Evolutionary conservation across 2,888 invertebrate species (phyloP).

Genomic region (Acheta domesticus): DNA sequence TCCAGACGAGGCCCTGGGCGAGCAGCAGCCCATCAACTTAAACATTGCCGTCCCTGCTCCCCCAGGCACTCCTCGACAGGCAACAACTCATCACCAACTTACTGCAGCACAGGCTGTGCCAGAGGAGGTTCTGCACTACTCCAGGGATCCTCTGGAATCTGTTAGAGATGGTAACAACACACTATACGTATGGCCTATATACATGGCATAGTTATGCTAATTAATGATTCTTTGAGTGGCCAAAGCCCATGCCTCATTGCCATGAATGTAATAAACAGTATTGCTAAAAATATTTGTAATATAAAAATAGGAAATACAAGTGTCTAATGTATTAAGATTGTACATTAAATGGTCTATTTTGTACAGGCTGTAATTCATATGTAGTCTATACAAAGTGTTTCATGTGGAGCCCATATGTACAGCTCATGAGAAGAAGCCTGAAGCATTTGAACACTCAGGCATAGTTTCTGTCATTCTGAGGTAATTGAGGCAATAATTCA

Average conservation of each 20-base stretch:
- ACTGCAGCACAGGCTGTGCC: slow-evolving; percentile 39
- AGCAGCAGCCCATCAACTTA: slow-evolving; percentile 39
- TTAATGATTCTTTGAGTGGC: slow-evolving; percentile 19
- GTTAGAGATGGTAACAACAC: slow-evolving; percentile 47
- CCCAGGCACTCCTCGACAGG: slow-evolving; percentile 27
- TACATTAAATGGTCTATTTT: slow-evolving; percentile 11
- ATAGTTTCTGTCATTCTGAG: no score
- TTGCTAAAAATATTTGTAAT: slow-evolving; percentile 18
- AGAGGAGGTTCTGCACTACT: slow-evolving; percentile 38
- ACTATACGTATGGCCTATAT: slow-evolving; percentile 48
- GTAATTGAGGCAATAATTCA: no score
- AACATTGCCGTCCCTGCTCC: slow-evolving; percentile 38
- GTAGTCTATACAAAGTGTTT: not conserved
- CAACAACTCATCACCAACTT: slow-evolving; percentile 35
- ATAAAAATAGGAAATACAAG: not conserved
- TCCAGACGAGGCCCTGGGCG: slow-evolving; percentile 39
- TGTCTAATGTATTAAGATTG: not conserved
- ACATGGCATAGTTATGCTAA: slow-evolving; percentile 39
- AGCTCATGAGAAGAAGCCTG: no score
- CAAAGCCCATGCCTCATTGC: not conserved
- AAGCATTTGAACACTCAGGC: no score
- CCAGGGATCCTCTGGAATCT: slow-evolving; percentile 48
- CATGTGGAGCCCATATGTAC: no score
- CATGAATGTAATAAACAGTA: not conserved
- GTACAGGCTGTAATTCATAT: not conserved